These are phyloP conservation scores for Syrmaticus mikado DNA, from an alignment of 2,113 vertebrate genomes.

Conservation along the genomic window DNA sequence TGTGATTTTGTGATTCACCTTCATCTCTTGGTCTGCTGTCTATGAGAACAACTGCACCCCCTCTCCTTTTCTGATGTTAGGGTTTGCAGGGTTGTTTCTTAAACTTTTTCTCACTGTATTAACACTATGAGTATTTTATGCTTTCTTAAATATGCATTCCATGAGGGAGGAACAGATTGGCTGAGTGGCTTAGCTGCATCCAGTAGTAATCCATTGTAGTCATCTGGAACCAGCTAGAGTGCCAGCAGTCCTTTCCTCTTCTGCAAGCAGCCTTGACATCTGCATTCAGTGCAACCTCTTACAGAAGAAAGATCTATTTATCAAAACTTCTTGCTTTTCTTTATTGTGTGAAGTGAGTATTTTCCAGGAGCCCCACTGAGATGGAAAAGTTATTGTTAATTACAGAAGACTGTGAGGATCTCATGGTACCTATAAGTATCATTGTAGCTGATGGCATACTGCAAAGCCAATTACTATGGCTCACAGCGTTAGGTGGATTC, in stretches of 20 bases:
- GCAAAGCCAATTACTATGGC: neutral
- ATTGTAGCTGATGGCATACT: neutral
- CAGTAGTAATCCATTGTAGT: neutral
- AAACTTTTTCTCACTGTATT: neutral
- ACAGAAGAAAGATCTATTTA: neutral
- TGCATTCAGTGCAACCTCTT: rapidly evolving
- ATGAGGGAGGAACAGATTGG: neutral
- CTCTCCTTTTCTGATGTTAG: neutral
- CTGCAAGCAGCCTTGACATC: neutral
- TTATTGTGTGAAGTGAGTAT: neutral
- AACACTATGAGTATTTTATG: neutral
- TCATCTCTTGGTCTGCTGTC: neutral
- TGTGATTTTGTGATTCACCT: neutral
- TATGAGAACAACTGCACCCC: neutral
- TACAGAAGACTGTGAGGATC: neutral
- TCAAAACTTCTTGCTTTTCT: neutral
- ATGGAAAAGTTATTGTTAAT: neutral
- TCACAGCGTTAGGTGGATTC: neutral
- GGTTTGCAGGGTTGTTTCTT: neutral
- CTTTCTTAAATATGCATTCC: neutral
- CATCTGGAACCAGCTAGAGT: neutral
- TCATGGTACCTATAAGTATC: no score
- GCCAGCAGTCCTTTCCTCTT: neutral
- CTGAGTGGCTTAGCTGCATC: neutral
- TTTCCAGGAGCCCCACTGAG: neutral